Base-by-base conservation (phyloP, 64 coral and sea anemone species). In the Dendronephthya gigantea region DNA sequence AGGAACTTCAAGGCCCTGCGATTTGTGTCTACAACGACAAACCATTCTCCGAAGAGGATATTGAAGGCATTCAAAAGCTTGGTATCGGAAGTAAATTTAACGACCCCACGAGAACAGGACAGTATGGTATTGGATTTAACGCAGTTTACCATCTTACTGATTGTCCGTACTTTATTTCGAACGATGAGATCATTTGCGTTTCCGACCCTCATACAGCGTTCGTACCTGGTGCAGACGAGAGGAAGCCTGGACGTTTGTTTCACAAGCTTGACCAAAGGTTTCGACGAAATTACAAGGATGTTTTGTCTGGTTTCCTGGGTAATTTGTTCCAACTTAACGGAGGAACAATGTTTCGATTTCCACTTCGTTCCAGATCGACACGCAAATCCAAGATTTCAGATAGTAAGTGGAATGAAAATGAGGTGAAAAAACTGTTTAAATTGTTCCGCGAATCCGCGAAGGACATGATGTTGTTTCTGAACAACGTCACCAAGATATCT, bases 131-230 rank as follows among this genome's bases (percentile, higher is more conserved):
- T 25, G 94, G 94, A 38, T 85, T 91, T 82, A 91, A 89, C 33
- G 47, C 85, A n/a, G 93, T 96, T 35, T 96, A 96, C 49, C 93
- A 96, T 52, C 50, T 96, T 28, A 96, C 93, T 6, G 93, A 96
- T 51, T 87, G 50, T 13, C 93, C 93, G 0, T 87, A 88, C 0
- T 96, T 96, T 34, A 43, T 96, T n/a, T 89, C 93, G 31, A 87
- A 88, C 43, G 90, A 87, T 6, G 85, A 88, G 11, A 68, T 92
- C 9, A 40, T 96, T 45, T 92, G 93, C 23, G 88, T 83, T 22
- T 93, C 90, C 74, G 94, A 97, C 35, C 90, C 93, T 1, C 87
- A 96, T 9, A 84, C 82, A 15, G 83, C 48, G 65, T 96, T 84
- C 35, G 82, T 79, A 33, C 88, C 93, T 43, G 82, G 68, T 33